A percentile compares a stretch with the other conserved stretches of the same genome.
phyloP scores from a whole-genome alignment of 2,797 vertebrate species.

The Aldrovandia affinis region DNA sequence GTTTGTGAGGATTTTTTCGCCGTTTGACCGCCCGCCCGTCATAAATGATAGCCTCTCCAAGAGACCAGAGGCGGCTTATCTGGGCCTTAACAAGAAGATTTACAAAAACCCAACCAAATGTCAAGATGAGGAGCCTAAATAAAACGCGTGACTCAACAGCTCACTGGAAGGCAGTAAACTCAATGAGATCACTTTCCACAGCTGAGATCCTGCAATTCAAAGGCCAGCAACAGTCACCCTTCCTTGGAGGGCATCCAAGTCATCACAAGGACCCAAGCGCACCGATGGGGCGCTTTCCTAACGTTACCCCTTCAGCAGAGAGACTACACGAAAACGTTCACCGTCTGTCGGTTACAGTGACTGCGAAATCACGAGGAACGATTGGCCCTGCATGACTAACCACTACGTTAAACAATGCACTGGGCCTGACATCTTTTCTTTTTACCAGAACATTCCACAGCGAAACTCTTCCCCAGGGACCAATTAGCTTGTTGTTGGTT shows the following conservation, averaged over 20 bases:
- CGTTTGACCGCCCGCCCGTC: neutral
- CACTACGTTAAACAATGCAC: neutral
- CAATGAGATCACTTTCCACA: neutral
- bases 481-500: neutral
- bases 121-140: slow-evolving; percentile 5
- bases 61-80: no score
- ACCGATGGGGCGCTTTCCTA: neutral
- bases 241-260: slow-evolving; percentile 11
- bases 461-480: neutral
- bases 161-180: neutral
- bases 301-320: neutral
- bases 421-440: neutral
- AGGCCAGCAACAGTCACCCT: neutral
- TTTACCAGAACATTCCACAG: neutral
- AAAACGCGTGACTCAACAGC: slow-evolving; percentile 1
- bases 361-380: neutral
- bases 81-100: neutral
- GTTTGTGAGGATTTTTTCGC: neutral
- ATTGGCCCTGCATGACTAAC: neutral
- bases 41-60: neutral
- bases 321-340: neutral
- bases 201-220: neutral
- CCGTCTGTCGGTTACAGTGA: neutral
- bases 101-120: neutral
- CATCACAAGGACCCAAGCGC: neutral